Evolutionary conservation across 2,113 vertebrate genomes (phyloP), one percentile per base, ranked within the genome.

Genomic region (Leptodactylus fuscus): DNA sequence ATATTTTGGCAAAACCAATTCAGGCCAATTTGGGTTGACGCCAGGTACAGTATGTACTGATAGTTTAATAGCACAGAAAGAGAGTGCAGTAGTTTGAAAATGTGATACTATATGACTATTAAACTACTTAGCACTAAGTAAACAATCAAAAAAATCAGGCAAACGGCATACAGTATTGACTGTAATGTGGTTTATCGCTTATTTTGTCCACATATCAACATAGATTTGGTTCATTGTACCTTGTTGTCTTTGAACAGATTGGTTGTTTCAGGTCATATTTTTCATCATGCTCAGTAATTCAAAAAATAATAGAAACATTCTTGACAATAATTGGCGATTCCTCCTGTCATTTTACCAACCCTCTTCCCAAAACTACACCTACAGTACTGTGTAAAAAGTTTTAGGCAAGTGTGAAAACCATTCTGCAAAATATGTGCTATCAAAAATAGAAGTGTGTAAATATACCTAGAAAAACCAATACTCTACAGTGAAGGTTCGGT

Each of bases 1-100:
- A 41, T 41, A 73, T n/a, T 58, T 58, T 83, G 34, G 41, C 32
- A 58, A 41, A 73, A 36, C 16, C 69, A 74, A 36, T 58, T 58
- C 49, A 58, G 15, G 24, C 8, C 34, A 24, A 29, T 73, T 71
- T 38, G 36, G 13, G 38, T 44, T 55, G 22, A 51, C 44, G 49
- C 69, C 67, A 82, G 77, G 67, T 7, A n/a, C n/a, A n/a, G n/a
- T n/a, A 74, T 38, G 32, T 74, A 41, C 32, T 55, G 34, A 12
- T 53, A 24, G 18, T 58, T 74, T 55, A 73, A 74, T 58, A 11
- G 48, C 22, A 34, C 16, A 74, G 24, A 41, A 74, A 58, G 48
- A 71, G n/a, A 24, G 11, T 53, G 51, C n/a, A 36, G 6, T 11
- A 46, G 13, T 41, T 80, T 20, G 3, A 60, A 60, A 60, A 60